phyloP scores from a whole-genome alignment of 2,113 vertebrate genomes.

The Heptranchias perlo region DNA sequence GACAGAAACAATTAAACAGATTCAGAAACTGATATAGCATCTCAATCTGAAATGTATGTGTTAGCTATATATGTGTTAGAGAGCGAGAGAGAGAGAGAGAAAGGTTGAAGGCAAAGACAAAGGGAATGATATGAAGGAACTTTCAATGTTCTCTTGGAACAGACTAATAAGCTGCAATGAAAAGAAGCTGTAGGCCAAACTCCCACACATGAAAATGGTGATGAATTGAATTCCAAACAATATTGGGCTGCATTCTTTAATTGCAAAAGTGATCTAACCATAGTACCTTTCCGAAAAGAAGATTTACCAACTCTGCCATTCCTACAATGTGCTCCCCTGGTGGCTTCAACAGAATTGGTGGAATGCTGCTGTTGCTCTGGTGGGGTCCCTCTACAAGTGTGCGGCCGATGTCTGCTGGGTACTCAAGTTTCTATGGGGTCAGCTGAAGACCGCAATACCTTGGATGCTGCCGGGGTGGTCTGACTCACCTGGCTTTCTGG shows the following conservation, averaged over 20 bases:
- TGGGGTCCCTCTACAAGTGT: not conserved
- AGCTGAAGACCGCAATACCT: not conserved
- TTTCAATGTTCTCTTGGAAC: too few species aligned
- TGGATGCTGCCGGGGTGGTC: not conserved
- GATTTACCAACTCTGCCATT: not conserved
- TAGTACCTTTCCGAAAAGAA: not conserved
- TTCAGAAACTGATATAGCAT: too few species aligned
- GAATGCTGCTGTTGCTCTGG: not conserved
- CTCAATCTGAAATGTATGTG: too few species aligned
- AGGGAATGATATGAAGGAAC: too few species aligned
- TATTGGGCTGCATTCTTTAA: not conserved
- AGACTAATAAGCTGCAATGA: too few species aligned
- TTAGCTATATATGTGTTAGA: too few species aligned
- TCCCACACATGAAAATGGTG: not conserved
- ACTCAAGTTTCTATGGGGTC: not conserved
- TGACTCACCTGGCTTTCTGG: not conserved
- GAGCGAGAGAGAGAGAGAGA: too few species aligned
- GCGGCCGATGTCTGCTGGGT: not conserved
- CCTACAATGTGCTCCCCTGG: not conserved
- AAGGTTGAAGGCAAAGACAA: too few species aligned
- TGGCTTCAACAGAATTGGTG: not conserved
- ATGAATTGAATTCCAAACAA: not conserved
- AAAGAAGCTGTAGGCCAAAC: too few species aligned
- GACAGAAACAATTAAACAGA: too few species aligned
- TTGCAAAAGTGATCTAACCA: not conserved